Percentiles rank a stretch among this genome's conserved stretches.
These are phyloP conservation scores for Ichneumon xanthorius DNA, from an alignment of 2,888 invertebrate genomes.

Conservation along the genomic window DNA sequence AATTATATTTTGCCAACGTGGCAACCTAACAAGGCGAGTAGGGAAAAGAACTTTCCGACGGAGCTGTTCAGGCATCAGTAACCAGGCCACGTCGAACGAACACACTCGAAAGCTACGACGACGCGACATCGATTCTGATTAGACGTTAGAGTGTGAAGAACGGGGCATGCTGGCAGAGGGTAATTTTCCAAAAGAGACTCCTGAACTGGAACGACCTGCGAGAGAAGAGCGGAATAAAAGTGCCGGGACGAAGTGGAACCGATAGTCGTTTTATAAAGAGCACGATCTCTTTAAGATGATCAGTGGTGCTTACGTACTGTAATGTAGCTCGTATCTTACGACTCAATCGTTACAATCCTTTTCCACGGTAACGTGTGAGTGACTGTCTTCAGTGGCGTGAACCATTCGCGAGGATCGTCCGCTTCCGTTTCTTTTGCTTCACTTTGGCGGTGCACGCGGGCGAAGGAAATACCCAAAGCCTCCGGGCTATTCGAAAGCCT, in stretches of 20 bases:
- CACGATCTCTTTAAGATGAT: conserved; percentile 46
- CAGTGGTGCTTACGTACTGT: conserved; percentile 24
- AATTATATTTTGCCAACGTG: conserved; percentile 10
- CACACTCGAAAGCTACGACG: conserved; percentile 7
- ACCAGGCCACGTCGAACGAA: conserved; percentile 35
- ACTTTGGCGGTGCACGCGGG: not conserved
- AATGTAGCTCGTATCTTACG: conserved; percentile 16
- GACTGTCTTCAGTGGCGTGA: conserved; percentile 11
- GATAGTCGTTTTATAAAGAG: conserved; percentile 30
- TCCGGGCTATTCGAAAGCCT: not conserved
- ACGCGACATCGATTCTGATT: conserved; percentile 38
- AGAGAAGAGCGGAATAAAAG: not conserved
- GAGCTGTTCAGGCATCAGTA: conserved; percentile 20
- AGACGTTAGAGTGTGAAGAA: conserved; percentile 17
- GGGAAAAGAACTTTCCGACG: not conserved
- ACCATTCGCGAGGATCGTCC: not conserved
- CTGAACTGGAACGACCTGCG: conserved; percentile 2
- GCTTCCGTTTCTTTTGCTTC: not conserved
- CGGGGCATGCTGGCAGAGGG: conserved; percentile 10
- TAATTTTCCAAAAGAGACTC: conserved; percentile 26
- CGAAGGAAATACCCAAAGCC: not conserved
- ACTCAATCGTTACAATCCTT: conserved; percentile 24
- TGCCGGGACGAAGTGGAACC: conserved; percentile 6
- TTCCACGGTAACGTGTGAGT: conserved; percentile 1
- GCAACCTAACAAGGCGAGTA: not conserved